Conservation (phyloP, 2,113 vertebrate species). For the Protomyctophum bolini region DNA sequence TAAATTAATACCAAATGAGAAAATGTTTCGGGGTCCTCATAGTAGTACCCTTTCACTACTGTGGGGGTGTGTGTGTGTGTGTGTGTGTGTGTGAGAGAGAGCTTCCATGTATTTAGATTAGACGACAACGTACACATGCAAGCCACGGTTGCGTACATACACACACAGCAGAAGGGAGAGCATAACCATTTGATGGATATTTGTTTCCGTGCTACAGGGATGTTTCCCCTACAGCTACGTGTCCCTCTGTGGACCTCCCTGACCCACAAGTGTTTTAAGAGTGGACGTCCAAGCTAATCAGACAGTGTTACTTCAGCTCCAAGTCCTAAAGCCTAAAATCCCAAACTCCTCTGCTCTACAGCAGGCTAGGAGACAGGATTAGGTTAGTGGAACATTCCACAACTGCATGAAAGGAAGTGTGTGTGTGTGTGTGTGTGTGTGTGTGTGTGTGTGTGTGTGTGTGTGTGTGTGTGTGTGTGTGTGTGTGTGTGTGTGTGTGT, state of each 20-base stretch:
- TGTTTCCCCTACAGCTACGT: slow-evolving; percentile 17
- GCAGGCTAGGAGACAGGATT: slow-evolving; percentile 60
- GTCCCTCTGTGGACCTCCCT: slow-evolving; percentile 23
- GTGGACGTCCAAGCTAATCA: slow-evolving; percentile 58
- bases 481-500: slow-evolving; percentile 17
- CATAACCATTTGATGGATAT: slow-evolving; percentile 51
- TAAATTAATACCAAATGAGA: too few species aligned
- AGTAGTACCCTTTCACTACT: too few species aligned
- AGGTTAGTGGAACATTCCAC: slow-evolving; percentile 58
- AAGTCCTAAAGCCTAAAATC: slow-evolving; percentile 61
- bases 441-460: slow-evolving; percentile 18
- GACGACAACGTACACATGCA: too few species aligned
- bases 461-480: slow-evolving; percentile 12
- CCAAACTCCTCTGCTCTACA: slow-evolving; percentile 37
- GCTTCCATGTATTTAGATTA: slow-evolving; percentile 18
- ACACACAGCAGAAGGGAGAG: slow-evolving; percentile 36
- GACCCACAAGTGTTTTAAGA: slow-evolving; percentile 6
- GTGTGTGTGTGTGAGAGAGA: neutral
- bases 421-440: slow-evolving; percentile 9
- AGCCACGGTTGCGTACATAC: too few species aligned
- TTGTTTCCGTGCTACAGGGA: slow-evolving; percentile 34
- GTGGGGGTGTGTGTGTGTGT: slow-evolving; percentile 4
- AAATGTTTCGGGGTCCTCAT: too few species aligned
- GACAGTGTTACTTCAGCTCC: slow-evolving; percentile 66
- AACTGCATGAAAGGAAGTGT: slow-evolving; percentile 36